These are phyloP conservation scores for Dicerorhinus sumatrensis DNA, from an alignment of 2,113 vertebrate species.

Conservation along the genomic window DNA sequence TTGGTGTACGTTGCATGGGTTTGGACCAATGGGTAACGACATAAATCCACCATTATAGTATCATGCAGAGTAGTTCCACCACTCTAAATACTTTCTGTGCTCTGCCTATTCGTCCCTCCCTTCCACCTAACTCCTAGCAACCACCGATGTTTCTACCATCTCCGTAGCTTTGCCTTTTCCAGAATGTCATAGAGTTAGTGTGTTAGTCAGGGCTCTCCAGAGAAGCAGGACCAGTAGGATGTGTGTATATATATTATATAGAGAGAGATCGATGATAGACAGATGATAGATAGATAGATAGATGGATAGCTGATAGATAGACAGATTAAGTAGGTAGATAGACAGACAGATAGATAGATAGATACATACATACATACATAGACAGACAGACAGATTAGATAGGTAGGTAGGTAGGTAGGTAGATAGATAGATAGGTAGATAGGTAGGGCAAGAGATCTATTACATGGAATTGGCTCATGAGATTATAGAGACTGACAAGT, in stretches of 20 bases:
- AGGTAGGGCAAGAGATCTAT: no score
- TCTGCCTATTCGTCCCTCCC: fast-evolving
- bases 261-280: no score
- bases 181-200: background rate
- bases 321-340: no score
- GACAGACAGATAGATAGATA: no score
- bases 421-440: no score
- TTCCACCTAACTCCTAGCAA: no score
- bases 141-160: background rate
- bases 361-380: no score
- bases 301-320: no score
- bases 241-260: background rate
- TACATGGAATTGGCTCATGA: background rate
- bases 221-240: background rate
- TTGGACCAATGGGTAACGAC: background rate
- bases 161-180: background rate
- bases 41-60: no score
- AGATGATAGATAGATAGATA: no score
- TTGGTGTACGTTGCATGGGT: fast-evolving
- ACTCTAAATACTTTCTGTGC: fast-evolving
- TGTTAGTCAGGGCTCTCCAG: background rate
- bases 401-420: no score
- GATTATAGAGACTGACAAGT: background rate
- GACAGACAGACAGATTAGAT: no score
- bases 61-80: background rate